A percentile compares a stretch with the other conserved stretches of the same genome.
These are phyloP conservation scores for Bicyclus anynana DNA, from an alignment of 1,140 invertebrate species.

Conservation along the genomic window DNA sequence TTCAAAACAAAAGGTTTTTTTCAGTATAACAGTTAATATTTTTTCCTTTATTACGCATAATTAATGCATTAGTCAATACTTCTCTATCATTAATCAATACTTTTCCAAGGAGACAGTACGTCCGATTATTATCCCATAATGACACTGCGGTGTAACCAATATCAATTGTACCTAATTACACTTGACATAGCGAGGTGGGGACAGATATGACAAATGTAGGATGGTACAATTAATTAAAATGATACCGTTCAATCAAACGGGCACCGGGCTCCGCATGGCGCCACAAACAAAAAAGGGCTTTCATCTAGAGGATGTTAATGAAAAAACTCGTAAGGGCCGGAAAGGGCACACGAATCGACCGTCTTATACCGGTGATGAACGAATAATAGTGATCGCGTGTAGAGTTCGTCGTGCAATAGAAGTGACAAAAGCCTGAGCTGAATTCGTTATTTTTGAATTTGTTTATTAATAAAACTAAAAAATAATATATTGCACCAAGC, in stretches of 20 bases:
- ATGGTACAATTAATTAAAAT: constrained; percentile 26
- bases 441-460: too few species aligned
- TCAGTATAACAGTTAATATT: too few species aligned
- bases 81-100: too few species aligned
- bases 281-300: constrained; percentile 24
- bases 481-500: too few species aligned
- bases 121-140: too few species aligned
- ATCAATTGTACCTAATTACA: constrained; percentile 1
- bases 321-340: constrained; percentile 24
- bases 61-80: too few species aligned
- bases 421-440: not conserved
- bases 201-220: constrained; percentile 19
- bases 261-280: constrained; percentile 14
- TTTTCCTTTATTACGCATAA: too few species aligned
- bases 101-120: too few species aligned
- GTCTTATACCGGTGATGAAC: constrained; percentile 40
- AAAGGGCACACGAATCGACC: constrained; percentile 32
- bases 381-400: constrained; percentile 27
- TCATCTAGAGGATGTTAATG: constrained; percentile 26
- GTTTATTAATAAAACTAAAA: too few species aligned
- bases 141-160: not conserved
- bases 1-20: too few species aligned
- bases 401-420: constrained; percentile 12
- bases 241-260: constrained; percentile 23
- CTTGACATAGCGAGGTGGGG: constrained; percentile 12